These are phyloP conservation scores for Melanerpes formicivorus DNA, from an alignment of 2,113 vertebrate species.

Conservation along the genomic window DNA sequence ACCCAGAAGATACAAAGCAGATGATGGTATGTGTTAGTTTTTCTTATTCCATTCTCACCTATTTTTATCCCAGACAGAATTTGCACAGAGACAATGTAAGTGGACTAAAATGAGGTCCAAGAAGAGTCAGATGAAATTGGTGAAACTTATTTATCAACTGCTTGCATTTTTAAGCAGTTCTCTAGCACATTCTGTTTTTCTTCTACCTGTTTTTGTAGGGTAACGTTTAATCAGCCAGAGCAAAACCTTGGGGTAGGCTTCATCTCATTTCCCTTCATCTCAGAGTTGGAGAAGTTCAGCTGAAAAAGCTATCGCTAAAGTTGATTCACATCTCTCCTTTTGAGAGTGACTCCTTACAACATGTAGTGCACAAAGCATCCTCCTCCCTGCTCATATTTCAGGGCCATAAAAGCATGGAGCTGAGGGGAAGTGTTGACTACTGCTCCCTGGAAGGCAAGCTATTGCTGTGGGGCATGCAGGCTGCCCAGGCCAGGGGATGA, in stretches of 20 bases:
- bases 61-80: slow-evolving; percentile 3
- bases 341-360: background rate
- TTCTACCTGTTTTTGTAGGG: background rate
- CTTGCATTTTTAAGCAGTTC: background rate
- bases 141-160: background rate
- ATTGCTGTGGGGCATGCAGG: fast-evolving
- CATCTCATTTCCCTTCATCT: background rate
- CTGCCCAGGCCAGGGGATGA: fast-evolving
- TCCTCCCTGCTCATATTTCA: background rate
- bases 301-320: background rate
- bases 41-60: slow-evolving; percentile 5
- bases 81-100: background rate
- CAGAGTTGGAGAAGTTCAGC: background rate
- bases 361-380: background rate
- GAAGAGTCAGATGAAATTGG: background rate
- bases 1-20: slow-evolving; percentile 14
- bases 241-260: background rate
- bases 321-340: background rate
- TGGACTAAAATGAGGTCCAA: background rate
- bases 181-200: background rate
- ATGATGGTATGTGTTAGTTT: background rate
- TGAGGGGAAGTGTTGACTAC: background rate
- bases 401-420: background rate
- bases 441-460: fast-evolving
- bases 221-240: background rate